Conservation (phyloP, 2,113 vertebrate species). For the Sorex araneus region DNA sequence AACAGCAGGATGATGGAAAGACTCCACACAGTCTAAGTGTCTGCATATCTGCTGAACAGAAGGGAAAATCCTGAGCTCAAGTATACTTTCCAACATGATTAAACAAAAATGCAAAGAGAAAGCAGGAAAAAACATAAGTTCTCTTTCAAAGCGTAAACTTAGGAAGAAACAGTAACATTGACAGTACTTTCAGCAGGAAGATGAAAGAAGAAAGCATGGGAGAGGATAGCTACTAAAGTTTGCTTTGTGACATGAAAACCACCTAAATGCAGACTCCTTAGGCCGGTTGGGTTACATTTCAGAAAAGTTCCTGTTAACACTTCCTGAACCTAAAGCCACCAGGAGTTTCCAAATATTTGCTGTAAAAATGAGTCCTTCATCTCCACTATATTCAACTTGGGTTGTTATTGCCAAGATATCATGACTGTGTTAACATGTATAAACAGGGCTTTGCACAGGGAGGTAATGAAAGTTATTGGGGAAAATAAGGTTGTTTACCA, state of each 20-base stretch:
- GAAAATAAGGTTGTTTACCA: too few relatives aligned
- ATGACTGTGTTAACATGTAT: too few relatives aligned
- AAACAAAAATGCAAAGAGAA: constrained; percentile 99
- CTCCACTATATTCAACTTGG: too few relatives aligned
- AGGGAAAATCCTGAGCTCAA: constrained; percentile 97
- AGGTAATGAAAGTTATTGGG: too few relatives aligned
- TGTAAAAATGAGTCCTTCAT: too few relatives aligned
- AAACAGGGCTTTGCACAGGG: too few relatives aligned
- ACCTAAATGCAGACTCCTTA: constrained; percentile 98
- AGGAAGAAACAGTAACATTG: constrained; percentile 98
- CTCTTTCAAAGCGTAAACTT: constrained; percentile 97
- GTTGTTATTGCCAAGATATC: too few relatives aligned
- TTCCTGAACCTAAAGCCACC: too few relatives aligned
- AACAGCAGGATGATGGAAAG: constrained; percentile 95
- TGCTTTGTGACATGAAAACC: constrained; percentile 98
- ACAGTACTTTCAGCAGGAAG: constrained; percentile 98
- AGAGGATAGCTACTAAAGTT: constrained; percentile 99
- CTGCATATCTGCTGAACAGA: constrained; percentile 97
- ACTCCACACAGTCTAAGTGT: constrained; percentile 96
- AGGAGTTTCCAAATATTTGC: too few relatives aligned
- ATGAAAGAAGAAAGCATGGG: constrained; percentile 99
- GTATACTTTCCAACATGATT: constrained; percentile 98
- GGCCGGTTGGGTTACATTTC: constrained; percentile 91
- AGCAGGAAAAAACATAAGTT: constrained; percentile 98
- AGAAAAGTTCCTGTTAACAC: too few relatives aligned